Evolutionary conservation across 2,113 vertebrate species (phyloP).

Genomic region (Microcebus griseorufus): DNA sequence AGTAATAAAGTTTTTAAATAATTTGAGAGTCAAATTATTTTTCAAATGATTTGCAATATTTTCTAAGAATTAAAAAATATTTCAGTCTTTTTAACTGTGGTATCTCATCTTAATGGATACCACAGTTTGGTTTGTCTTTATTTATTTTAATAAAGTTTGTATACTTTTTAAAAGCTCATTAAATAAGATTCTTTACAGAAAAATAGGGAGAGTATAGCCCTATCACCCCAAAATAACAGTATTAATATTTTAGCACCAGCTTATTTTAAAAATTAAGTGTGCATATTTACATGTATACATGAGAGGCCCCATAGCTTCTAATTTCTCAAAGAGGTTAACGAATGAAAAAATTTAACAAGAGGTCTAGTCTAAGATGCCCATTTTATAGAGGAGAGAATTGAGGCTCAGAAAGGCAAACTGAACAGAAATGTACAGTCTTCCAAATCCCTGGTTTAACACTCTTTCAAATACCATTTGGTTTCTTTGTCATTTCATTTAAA

Average conservation of each 20-base stretch:
- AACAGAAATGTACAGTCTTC: not conserved
- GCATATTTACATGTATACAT: not conserved
- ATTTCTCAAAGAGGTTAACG: constrained; percentile 5
- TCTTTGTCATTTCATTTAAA: not conserved
- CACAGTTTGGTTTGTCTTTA: not conserved
- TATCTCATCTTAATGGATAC: constrained; percentile 14
- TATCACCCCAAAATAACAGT: not conserved
- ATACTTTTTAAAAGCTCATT: not conserved
- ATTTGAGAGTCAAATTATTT: not conserved
- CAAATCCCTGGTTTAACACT: not conserved
- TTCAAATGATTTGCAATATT: constrained; percentile 7
- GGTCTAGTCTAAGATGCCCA: not conserved
- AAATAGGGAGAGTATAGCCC: not conserved
- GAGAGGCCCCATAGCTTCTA: not conserved
- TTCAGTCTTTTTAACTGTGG: constrained; percentile 12
- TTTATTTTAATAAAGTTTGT: not conserved
- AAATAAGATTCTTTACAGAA: not conserved
- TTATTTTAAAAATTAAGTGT: constrained; percentile 16
- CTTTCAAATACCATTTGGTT: not conserved
- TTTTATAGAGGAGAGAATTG: not conserved
- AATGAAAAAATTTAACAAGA: constrained; percentile 33
- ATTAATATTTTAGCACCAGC: not conserved
- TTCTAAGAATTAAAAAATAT: not conserved
- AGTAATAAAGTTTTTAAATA: not conserved
- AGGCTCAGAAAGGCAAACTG: constrained; percentile 12